Conservation (phyloP, 1,140 invertebrate genomes). For the Chlorops oryzae region DNA sequence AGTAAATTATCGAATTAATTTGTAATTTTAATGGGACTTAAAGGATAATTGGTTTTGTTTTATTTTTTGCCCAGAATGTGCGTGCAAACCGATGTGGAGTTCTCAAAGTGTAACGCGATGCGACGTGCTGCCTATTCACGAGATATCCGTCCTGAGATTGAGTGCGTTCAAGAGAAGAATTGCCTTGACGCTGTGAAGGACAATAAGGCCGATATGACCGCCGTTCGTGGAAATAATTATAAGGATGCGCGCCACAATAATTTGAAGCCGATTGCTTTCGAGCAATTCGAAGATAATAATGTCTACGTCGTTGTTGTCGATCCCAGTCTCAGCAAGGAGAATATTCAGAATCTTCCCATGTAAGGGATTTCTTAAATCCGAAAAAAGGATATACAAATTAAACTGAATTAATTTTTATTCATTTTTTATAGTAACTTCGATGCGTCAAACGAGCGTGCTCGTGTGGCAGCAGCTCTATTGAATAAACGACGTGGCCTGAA, state of each 20-base stretch:
- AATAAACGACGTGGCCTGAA: conserved; percentile 31
- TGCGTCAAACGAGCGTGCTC: conserved; percentile 20
- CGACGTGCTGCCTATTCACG: conserved; percentile 63
- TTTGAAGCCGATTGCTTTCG: conserved; percentile 34
- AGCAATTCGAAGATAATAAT: conserved; percentile 26
- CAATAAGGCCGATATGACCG: conserved; percentile 27
- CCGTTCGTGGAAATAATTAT: conserved; percentile 17
- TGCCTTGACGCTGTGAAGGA: conserved; percentile 61
- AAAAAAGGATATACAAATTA: background rate
- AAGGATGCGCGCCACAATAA: conserved; percentile 22
- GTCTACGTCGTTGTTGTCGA: conserved; percentile 34
- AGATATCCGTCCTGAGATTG: conserved; percentile 63
- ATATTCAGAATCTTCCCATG: conserved; percentile 29
- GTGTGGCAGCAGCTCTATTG: conserved; percentile 27
- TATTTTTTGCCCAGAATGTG: conserved; percentile 54
- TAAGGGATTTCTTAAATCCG: conserved; percentile 14
- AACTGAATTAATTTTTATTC: background rate
- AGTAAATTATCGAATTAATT: background rate
- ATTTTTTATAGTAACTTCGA: conserved; percentile 29
- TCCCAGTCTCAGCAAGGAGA: conserved; percentile 22
- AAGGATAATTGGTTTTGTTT: too few relatives aligned
- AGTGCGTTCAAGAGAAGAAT: conserved; percentile 57
- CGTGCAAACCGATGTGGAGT: conserved; percentile 55
- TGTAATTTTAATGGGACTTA: background rate
- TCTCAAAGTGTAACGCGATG: conserved; percentile 62